phyloP scores from a whole-genome alignment of 2,797 vertebrate genomes.

The Molothrus aeneus region DNA sequence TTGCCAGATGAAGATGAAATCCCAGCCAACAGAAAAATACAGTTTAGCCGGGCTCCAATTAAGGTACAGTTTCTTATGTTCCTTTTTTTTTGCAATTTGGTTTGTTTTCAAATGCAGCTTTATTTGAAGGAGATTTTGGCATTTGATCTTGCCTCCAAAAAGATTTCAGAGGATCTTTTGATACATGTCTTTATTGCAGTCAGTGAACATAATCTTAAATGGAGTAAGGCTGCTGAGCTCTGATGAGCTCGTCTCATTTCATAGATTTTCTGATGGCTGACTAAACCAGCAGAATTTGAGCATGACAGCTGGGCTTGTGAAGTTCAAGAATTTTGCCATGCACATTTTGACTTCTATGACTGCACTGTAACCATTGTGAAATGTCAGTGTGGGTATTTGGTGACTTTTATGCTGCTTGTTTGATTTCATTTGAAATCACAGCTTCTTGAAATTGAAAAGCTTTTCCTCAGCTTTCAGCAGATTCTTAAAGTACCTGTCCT shows the following conservation, averaged over 20 bases:
- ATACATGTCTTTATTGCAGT: neutral
- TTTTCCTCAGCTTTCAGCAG: neutral
- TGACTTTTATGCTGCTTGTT: neutral
- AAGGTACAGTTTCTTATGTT: constrained; percentile 80
- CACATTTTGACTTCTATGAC: neutral
- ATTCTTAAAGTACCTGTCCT: neutral
- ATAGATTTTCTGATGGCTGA: neutral
- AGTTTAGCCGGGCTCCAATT: constrained; percentile 92
- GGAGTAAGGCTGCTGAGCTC: neutral
- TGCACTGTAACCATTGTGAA: neutral
- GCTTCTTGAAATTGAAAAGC: neutral
- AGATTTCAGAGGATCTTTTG: neutral
- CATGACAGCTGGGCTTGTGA: neutral
- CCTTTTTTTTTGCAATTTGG: neutral
- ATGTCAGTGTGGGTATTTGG: neutral
- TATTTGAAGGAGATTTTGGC: constrained; percentile 7
- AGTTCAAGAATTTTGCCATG: neutral
- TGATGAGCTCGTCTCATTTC: neutral
- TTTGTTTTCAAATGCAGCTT: neutral
- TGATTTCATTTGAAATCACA: neutral
- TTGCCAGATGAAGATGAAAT: constrained; percentile 90
- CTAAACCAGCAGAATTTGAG: neutral
- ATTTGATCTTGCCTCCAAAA: neutral
- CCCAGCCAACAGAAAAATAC: constrained; percentile 90
- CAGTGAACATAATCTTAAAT: neutral